Evolutionary conservation across 2,888 invertebrate species (phyloP).

Genomic region (Napeogenes sylphis): DNA sequence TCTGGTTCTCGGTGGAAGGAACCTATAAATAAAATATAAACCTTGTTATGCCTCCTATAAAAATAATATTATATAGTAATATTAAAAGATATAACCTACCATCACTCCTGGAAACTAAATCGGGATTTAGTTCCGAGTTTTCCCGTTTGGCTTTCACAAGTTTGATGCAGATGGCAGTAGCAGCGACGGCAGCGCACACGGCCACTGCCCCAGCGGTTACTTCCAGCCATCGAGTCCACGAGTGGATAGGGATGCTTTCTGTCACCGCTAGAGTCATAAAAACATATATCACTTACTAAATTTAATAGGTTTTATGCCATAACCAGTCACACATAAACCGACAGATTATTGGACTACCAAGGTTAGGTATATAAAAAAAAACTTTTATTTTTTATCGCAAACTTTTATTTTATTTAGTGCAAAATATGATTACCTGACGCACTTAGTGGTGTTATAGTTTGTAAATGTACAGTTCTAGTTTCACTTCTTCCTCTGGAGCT

Average conservation of each 20-base stretch:
- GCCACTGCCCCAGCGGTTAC: conserved; percentile 34
- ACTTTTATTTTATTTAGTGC: background rate
- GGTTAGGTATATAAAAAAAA: no score
- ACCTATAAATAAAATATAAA: conserved; percentile 38
- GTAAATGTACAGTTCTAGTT: conserved; percentile 38
- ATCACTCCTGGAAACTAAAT: conserved; percentile 48
- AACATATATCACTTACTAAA: background rate
- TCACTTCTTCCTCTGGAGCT: conserved; percentile 50
- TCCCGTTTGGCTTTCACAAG: conserved; percentile 33
- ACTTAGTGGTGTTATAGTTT: conserved; percentile 41
- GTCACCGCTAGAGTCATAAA: conserved; percentile 34
- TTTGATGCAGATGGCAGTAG: conserved; percentile 36
- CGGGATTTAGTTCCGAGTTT: conserved; percentile 41
- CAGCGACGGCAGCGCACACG: conserved; percentile 31
- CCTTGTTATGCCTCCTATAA: no score
- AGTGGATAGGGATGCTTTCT: conserved; percentile 29
- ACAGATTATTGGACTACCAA: no score
- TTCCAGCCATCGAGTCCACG: conserved; percentile 44
- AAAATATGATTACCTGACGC: conserved; percentile 40
- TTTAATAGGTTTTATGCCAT: no score
- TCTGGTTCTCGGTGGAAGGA: conserved; percentile 61
- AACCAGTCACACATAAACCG: no score
- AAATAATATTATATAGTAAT: no score
- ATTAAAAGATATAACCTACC: conserved; percentile 34
- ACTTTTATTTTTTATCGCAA: background rate